Evolutionary conservation across 1,140 invertebrate genomes (phyloP).

Genomic region (Ceratina japonica): DNA sequence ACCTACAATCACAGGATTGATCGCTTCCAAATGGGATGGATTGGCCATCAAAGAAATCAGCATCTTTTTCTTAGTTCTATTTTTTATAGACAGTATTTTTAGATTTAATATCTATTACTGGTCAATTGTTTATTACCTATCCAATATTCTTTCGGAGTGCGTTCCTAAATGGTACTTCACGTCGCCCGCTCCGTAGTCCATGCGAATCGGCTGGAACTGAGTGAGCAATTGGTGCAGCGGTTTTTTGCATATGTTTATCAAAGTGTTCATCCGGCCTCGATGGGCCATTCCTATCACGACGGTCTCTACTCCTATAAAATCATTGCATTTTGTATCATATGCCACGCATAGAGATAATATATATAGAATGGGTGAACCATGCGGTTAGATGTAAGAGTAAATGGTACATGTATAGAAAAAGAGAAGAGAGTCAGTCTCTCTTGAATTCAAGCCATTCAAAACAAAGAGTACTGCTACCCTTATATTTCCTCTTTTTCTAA

Average conservation of each 20-base stretch:
- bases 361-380: too few relatives aligned
- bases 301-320: slow-evolving; percentile 84
- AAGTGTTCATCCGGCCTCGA: slow-evolving; percentile 92
- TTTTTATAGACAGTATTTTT: too few relatives aligned
- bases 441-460: too few relatives aligned
- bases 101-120: too few relatives aligned
- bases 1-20: slow-evolving; percentile 90
- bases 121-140: slow-evolving; percentile 50
- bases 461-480: too few relatives aligned
- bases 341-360: too few relatives aligned
- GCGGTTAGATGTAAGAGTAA: too few relatives aligned
- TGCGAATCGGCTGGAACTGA: slow-evolving; percentile 83
- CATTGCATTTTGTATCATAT: background rate
- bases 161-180: slow-evolving; percentile 97
- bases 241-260: slow-evolving; percentile 94
- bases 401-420: too few relatives aligned
- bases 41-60: slow-evolving; percentile 92
- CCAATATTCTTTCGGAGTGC: slow-evolving; percentile 84
- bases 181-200: slow-evolving; percentile 90
- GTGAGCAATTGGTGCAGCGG: slow-evolving; percentile 91
- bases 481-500: too few relatives aligned
- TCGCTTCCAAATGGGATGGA: slow-evolving; percentile 94
- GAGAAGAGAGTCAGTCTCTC: too few relatives aligned
- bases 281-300: slow-evolving; percentile 96
- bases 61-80: slow-evolving; percentile 88